Conservation (phyloP, 2,888 invertebrate genomes). For the Cataglyphis rosenhaueri region DNA sequence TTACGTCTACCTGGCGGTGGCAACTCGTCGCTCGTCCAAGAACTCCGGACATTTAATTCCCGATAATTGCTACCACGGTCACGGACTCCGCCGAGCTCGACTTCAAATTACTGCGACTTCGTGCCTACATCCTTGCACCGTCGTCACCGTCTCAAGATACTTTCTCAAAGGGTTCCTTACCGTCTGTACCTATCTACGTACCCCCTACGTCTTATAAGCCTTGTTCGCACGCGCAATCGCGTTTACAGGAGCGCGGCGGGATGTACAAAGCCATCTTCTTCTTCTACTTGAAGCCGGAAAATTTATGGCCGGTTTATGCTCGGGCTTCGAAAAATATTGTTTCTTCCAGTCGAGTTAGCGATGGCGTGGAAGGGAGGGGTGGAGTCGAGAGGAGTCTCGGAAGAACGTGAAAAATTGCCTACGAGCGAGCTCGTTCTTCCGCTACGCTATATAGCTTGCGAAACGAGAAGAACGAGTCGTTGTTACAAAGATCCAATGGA, state of each 20-base stretch:
- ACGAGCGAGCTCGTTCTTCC: constrained; percentile 31
- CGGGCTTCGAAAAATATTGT: constrained; percentile 62
- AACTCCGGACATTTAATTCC: constrained; percentile 71
- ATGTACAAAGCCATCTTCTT: constrained; percentile 35
- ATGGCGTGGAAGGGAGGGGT: not conserved
- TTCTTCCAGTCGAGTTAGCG: constrained; percentile 53
- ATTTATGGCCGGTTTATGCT: constrained; percentile 63
- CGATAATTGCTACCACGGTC: constrained; percentile 75
- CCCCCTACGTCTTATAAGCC: constrained; percentile 18
- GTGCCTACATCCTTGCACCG: constrained; percentile 24
- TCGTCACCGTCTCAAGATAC: constrained; percentile 8
- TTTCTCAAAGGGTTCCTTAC: constrained; percentile 12
- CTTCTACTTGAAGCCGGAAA: constrained; percentile 25
- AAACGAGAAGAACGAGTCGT: constrained; percentile 48
- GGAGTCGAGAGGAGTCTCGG: not conserved
- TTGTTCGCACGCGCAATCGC: constrained; percentile 31
- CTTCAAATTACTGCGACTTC: constrained; percentile 68
- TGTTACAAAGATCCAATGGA: constrained; percentile 49
- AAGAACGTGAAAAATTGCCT: constrained; percentile 59
- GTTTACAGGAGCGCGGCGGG: constrained; percentile 34
- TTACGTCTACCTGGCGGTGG: constrained; percentile 38
- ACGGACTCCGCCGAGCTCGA: constrained; percentile 58
- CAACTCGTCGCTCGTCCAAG: constrained; percentile 51
- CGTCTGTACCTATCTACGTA: constrained; percentile 3
- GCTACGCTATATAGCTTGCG: constrained; percentile 20